These are phyloP conservation scores for Caenorhabditis wallacei DNA, from an alignment of 2,888 invertebrate species.

Conservation along the genomic window DNA sequence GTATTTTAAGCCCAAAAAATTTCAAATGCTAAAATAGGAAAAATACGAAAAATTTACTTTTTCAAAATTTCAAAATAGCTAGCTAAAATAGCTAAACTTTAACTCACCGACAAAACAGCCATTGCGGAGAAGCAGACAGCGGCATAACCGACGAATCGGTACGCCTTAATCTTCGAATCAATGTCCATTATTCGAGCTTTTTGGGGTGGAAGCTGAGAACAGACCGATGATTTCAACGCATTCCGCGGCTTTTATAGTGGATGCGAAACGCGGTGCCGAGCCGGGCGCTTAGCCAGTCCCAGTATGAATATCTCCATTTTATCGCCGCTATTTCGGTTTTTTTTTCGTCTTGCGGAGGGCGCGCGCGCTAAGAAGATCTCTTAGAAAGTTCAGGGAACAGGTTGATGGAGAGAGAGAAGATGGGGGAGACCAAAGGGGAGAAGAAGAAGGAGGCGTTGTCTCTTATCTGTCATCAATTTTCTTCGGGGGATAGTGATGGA, in stretches of 20 bases:
- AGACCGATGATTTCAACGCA: slow-evolving; percentile 45
- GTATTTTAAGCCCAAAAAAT: too few species aligned
- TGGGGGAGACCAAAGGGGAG: background rate
- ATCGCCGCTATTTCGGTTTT: slow-evolving; percentile 32
- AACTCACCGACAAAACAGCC: slow-evolving; percentile 75
- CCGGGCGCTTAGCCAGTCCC: slow-evolving; percentile 63
- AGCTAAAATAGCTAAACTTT: background rate
- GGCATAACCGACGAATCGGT: slow-evolving; percentile 78
- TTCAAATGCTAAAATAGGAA: too few species aligned
- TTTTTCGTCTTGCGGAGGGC: too few species aligned
- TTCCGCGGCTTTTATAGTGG: slow-evolving; percentile 34
- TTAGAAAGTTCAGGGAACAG: slow-evolving; percentile 49
- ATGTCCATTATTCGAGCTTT: slow-evolving; percentile 70
- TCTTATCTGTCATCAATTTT: slow-evolving; percentile 34
- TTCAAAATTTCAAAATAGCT: too few species aligned
- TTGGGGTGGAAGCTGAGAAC: slow-evolving; percentile 20
- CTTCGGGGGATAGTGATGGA: background rate
- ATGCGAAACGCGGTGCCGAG: slow-evolving; percentile 16
- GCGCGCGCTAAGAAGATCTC: background rate
- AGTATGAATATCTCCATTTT: slow-evolving; percentile 20
- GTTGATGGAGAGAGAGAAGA: slow-evolving; percentile 7
- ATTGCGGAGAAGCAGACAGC: slow-evolving; percentile 78
- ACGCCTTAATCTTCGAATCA: slow-evolving; percentile 78
- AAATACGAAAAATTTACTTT: too few species aligned
- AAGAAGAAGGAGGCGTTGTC: slow-evolving; percentile 9